phyloP scores from a whole-genome alignment of 2,888 invertebrate genomes.

The Cyclophora punctaria region DNA sequence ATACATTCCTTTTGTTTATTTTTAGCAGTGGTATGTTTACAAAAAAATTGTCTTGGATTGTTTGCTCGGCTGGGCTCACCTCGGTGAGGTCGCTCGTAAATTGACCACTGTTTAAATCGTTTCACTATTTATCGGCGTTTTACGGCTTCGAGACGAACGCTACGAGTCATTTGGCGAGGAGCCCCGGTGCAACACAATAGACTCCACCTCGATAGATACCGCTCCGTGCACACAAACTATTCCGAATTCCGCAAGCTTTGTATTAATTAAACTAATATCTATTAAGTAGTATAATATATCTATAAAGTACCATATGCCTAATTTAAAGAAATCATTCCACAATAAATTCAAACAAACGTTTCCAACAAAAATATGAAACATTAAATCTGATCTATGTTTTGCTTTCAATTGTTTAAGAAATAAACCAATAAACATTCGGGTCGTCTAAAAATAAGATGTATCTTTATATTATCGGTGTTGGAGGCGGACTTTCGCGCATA shows the following conservation, averaged over 20 bases:
- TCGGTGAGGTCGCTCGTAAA: slow-evolving; percentile 36
- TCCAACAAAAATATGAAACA: slow-evolving; percentile 6
- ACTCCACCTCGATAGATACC: background rate
- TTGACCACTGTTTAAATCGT: slow-evolving; percentile 42
- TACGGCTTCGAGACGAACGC: slow-evolving; percentile 25
- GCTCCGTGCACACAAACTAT: background rate
- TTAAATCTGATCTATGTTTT: slow-evolving; percentile 9
- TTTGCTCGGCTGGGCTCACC: slow-evolving; percentile 9
- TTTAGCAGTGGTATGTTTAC: slow-evolving; percentile 8
- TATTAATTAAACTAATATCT: no score
- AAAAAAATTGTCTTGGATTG: slow-evolving; percentile 9
- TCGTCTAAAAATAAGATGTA: slow-evolving; percentile 43
- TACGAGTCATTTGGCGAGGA: slow-evolving; percentile 7
- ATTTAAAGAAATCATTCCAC: no score
- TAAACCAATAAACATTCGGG: slow-evolving; percentile 37
- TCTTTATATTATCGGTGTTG: slow-evolving; percentile 36
- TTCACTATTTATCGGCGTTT: slow-evolving; percentile 32
- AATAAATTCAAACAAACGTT: background rate
- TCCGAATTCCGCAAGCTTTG: background rate
- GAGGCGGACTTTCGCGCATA: slow-evolving; percentile 33
- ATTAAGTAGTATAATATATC: no score
- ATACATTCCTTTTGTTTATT: slow-evolving; percentile 11
- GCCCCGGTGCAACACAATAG: background rate
- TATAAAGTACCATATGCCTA: no score
- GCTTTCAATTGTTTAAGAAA: slow-evolving; percentile 29